Evolutionary conservation across 1,140 invertebrate genomes (phyloP), one percentile per base, ranked within the genome.

Genomic region (Pseudomyrmex gracilis): DNA sequence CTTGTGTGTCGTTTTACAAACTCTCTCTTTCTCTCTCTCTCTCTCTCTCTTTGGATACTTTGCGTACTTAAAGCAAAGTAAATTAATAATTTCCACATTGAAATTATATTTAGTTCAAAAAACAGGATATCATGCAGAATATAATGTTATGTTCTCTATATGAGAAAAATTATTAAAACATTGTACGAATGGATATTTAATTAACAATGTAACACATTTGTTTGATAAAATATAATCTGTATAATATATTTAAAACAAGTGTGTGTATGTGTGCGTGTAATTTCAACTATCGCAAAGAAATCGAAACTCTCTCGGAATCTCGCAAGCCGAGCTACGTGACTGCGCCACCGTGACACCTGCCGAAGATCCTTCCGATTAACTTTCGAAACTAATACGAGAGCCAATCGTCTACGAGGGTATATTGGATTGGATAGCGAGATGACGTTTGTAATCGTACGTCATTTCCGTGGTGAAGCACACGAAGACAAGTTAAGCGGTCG

Each of bases 301-400:
- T 80, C 76, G 76, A 51, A 34, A 34, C 34, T 34, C 5, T 34
- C 5, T 58, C 15, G 43, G 53, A 12, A n/a, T 80, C 22, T 60
- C 55, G 43, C 51, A 70, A 78, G 15, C 64, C 66, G 66, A 17
- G 13, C 2, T 78, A 78, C 76, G 76, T 80, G 76, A 78, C 34
- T 57, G 64, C 51, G 64, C 64, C 76, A 17, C 15, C 76, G 64
- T 78, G 66, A 71, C 76, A 80, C 76, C 76, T 80, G 76, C 76
- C 76, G 76, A 71, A 58, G 76, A 80, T 80, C 76, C 43, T 55
- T 58, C 58, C 76, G 76, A 80, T 80, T 80, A 80, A 80, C 76
- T 80, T 80, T 80, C 66, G 66, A 80, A 80, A 80, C 76, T 80
- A 80, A 71, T 80, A 80, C 66, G 66, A 70, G 22, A 70, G 22